phyloP scores from a whole-genome alignment of 2,888 invertebrate species.

The Ormia ochracea region DNA sequence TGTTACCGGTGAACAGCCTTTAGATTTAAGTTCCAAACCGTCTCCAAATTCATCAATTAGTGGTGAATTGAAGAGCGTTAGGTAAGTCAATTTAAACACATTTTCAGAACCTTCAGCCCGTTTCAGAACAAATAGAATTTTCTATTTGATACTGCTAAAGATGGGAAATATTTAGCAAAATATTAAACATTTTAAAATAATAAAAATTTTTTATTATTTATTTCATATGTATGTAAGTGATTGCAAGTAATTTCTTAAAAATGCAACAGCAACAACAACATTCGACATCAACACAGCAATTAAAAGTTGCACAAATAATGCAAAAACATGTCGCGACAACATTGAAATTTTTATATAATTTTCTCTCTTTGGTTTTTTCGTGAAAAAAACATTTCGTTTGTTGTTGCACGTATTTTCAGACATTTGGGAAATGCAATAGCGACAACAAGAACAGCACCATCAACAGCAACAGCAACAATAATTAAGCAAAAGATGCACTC shows the following conservation, averaged over 20 bases:
- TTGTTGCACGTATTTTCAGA: constrained; percentile 47
- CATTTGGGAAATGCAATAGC: constrained; percentile 58
- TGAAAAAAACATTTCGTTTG: constrained; percentile 11
- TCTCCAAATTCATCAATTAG: constrained; percentile 78
- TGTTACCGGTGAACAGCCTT: constrained; percentile 83
- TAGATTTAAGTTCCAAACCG: constrained; percentile 90
- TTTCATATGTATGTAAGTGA: background rate
- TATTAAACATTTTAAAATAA: constrained; percentile 1
- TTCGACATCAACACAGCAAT: constrained; percentile 50
- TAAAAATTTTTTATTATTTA: background rate
- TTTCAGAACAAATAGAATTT: background rate
- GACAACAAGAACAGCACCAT: constrained; percentile 7
- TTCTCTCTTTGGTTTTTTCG: constrained; percentile 1
- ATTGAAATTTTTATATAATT: constrained; percentile 64
- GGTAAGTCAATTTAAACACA: constrained; percentile 77
- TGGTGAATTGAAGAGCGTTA: constrained; percentile 82
- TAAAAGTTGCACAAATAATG: constrained; percentile 44
- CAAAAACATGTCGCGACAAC: constrained; percentile 62
- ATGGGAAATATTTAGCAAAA: background rate
- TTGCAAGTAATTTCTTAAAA: constrained; percentile 22
- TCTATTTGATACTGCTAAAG: background rate
- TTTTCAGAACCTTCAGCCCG: background rate
- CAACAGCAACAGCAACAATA: constrained; percentile 26
- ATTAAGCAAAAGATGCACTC: constrained; percentile 59
- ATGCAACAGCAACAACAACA: constrained; percentile 17